A percentile compares a stretch with the other conserved stretches of the same genome.
Conservation (phyloP, 1,140 invertebrate genomes). For the Nebria ingens region DNA sequence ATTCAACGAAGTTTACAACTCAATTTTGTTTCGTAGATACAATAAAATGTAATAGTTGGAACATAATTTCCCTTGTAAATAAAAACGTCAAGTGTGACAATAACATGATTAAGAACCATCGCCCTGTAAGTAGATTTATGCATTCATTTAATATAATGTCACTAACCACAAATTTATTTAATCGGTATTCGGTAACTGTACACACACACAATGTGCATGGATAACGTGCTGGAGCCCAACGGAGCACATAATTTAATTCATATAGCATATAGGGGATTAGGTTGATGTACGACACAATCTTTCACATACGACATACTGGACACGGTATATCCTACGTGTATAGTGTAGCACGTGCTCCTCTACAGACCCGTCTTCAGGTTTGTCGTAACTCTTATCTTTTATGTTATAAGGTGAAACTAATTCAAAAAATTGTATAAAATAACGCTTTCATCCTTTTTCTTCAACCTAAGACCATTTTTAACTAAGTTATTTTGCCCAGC, state of each 20-base stretch:
- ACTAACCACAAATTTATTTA: constrained; percentile 8
- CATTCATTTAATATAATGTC: not conserved
- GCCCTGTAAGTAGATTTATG: not conserved
- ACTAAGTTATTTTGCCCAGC: too few species aligned
- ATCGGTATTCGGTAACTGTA: not conserved
- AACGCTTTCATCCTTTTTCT: too few species aligned
- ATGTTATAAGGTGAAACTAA: too few species aligned
- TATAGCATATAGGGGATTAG: constrained; percentile 1
- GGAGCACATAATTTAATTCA: not conserved
- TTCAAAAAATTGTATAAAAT: too few species aligned
- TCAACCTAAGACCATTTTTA: too few species aligned
- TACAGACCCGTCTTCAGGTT: too few species aligned
- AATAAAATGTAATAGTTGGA: too few species aligned
- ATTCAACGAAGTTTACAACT: too few species aligned
- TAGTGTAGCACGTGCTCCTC: too few species aligned
- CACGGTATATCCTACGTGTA: too few species aligned
- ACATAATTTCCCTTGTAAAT: not conserved
- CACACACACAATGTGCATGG: not conserved
- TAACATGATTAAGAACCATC: not conserved
- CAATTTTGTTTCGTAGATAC: too few species aligned
- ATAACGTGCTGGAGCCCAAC: not conserved
- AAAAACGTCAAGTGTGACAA: not conserved
- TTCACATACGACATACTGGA: not conserved
- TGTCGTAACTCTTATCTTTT: too few species aligned
- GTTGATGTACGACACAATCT: not conserved